Evolutionary conservation across 2,888 invertebrate genomes (phyloP), one percentile per base, ranked within the genome.

Genomic region (Scaptomyza polygonia): DNA sequence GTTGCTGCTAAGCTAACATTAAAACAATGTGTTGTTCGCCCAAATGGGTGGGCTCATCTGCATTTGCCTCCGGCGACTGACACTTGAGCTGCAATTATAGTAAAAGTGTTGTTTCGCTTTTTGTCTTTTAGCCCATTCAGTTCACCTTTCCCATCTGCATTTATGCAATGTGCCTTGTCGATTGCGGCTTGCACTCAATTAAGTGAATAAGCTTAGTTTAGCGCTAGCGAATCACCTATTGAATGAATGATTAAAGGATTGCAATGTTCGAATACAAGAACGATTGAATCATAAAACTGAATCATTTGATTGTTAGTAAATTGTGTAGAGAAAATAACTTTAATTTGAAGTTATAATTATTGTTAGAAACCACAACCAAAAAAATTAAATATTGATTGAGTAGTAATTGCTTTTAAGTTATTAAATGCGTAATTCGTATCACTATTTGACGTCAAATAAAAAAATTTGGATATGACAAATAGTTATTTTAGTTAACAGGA

Each of bases 21-120:
- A 53, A 54, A 67, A 53, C 56, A n/a, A 11, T 30, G 49, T 18
- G 16, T 32, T 11, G 11, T 18, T 21, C 18, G n/a, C n/a, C 62
- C 64, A 67, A 51, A 51, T 64, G 53, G 75, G 42, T 55, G 48
- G 54, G 52, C 16, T 45, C 54, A 66, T 34, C 57, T 55, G 4
- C 8, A 4, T 42, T 49, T 57, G 49, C 42, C 52, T 32, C 48
- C 48, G 39, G 42, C 34, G 27, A 32, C 58, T 34, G 76, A 67
- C 67, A 79, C 52, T 58, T 63, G 72, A 79, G 79, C 66, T 58
- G 69, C 40, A 75, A 75, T 73, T 62, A 45, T 48, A 56, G 77
- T 67, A 67, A 71, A 72, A 72, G 62, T 74, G 58, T 63, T 65
- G 51, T 39, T 9, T 39, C 16, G 36, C 14, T n/a, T 34, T 34